Percentiles rank a stretch among this genome's conserved stretches.
Evolutionary conservation across 2,113 vertebrate genomes (phyloP).

Genomic region (Australoheros scitulus): DNA sequence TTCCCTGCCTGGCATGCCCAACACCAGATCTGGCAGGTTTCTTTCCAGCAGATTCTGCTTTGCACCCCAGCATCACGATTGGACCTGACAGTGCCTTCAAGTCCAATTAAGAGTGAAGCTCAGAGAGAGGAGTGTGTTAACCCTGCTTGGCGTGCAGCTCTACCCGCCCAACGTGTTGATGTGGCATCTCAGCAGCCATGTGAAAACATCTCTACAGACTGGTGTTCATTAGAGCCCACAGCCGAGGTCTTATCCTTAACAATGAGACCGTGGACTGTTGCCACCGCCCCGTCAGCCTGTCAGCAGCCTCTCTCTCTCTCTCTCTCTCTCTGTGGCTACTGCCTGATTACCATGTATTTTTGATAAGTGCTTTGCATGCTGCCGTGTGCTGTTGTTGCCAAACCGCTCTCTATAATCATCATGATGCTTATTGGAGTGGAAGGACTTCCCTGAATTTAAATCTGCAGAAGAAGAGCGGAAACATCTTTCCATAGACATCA

Average conservation of each 20-base stretch:
- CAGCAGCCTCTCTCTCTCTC: slow-evolving; percentile 15
- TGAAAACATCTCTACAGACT: slow-evolving; percentile 61
- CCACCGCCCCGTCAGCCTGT: slow-evolving; percentile 37
- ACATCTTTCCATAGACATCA: not conserved
- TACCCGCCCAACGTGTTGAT: slow-evolving; percentile 67
- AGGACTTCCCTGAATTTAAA: slow-evolving; percentile 8
- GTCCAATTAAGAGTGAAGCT: slow-evolving; percentile 78
- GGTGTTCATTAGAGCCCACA: slow-evolving; percentile 59
- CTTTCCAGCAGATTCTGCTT: slow-evolving; percentile 68
- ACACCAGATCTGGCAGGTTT: slow-evolving; percentile 75
- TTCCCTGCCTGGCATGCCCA: slow-evolving; percentile 19
- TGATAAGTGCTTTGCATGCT: slow-evolving; percentile 13
- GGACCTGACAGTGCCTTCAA: slow-evolving; percentile 81
- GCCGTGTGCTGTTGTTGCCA: not conserved
- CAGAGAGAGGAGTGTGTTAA: slow-evolving; percentile 71
- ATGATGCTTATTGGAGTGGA: not conserved
- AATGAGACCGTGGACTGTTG: slow-evolving; percentile 39
- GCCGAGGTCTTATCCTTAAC: slow-evolving; percentile 24
- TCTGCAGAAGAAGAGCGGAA: slow-evolving; percentile 18
- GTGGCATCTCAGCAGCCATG: slow-evolving; percentile 58
- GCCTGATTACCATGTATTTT: slow-evolving; percentile 26
- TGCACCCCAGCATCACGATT: slow-evolving; percentile 72
- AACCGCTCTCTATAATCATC: slow-evolving; percentile 5
- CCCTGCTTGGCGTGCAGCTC: slow-evolving; percentile 62
- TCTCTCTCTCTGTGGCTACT: not conserved